These are phyloP conservation scores for Listronotus oregonensis DNA, from an alignment of 1,140 invertebrate species.

Conservation along the genomic window DNA sequence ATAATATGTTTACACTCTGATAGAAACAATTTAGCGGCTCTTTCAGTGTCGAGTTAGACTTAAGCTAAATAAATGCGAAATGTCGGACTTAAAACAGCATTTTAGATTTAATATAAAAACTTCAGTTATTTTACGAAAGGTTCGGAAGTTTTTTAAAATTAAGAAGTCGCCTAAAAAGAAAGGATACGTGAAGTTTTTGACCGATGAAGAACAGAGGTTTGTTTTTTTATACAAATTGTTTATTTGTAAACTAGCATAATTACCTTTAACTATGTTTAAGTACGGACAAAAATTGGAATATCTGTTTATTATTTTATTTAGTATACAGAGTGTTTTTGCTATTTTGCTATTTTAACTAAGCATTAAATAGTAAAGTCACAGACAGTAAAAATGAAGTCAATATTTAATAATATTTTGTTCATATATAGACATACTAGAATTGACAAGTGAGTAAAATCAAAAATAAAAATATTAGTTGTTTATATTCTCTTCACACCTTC, in stretches of 20 bases:
- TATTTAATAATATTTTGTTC: no score
- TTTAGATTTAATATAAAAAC: conserved; percentile 33
- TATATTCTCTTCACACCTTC: no score
- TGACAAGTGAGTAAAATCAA: no score
- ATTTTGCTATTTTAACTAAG: conserved; percentile 11
- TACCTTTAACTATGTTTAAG: no score
- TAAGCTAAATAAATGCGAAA: conserved; percentile 25
- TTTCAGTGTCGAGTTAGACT: conserved; percentile 18
- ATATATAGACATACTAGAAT: no score
- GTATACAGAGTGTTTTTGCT: conserved; percentile 18
- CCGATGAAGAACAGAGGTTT: conserved; percentile 54
- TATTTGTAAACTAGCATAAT: conserved; percentile 12
- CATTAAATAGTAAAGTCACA: conserved; percentile 20
- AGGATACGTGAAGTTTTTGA: conserved; percentile 49
- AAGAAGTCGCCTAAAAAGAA: conserved; percentile 49
- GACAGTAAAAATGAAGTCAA: no score
- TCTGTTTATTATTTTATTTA: no score
- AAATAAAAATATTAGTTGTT: no score
- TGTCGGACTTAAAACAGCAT: conserved; percentile 36
- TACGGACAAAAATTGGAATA: no score
- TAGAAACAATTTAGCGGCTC: conserved; percentile 8
- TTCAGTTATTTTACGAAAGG: conserved; percentile 33
- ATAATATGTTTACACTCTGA: conserved; percentile 23
- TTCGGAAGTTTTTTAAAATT: conserved; percentile 45
- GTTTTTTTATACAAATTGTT: conserved; percentile 15